These are phyloP conservation scores for Eucera pruinosa DNA, from an alignment of 2,888 invertebrate species.

Conservation along the genomic window DNA sequence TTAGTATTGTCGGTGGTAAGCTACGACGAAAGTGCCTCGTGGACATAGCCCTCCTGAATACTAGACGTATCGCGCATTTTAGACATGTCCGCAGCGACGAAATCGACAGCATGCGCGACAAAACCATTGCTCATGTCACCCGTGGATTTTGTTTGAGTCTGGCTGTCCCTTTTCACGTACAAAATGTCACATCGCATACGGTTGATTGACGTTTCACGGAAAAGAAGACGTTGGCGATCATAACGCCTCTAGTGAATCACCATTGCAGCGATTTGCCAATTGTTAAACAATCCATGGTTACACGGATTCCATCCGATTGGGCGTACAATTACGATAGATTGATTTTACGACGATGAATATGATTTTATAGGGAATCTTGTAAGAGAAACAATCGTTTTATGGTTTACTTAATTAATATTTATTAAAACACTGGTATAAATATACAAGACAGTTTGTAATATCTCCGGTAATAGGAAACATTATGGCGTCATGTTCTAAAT, in stretches of 20 bases:
- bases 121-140: conserved; percentile 60
- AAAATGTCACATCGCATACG: conserved; percentile 58
- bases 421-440: conserved; percentile 51
- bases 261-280: conserved; percentile 61
- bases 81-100: conserved; percentile 39
- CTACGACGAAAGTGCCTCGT: conserved; percentile 30
- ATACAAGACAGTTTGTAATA: conserved; percentile 26
- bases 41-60: conserved; percentile 32
- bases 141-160: conserved; percentile 53
- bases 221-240: conserved; percentile 42
- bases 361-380: neutral
- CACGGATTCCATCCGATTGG: conserved; percentile 14
- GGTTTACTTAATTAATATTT: conserved; percentile 6
- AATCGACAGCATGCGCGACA: conserved; percentile 51
- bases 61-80: conserved; percentile 14
- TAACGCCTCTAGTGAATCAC: conserved; percentile 38
- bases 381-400: neutral
- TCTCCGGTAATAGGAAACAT: neutral
- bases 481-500: neutral
- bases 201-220: conserved; percentile 34
- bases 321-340: neutral
- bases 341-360: neutral
- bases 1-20: conserved; percentile 68
- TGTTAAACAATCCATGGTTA: conserved; percentile 77
- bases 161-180: conserved; percentile 23